These are phyloP conservation scores for Mirza zaza DNA, from an alignment of 2,113 vertebrate species.

Conservation along the genomic window DNA sequence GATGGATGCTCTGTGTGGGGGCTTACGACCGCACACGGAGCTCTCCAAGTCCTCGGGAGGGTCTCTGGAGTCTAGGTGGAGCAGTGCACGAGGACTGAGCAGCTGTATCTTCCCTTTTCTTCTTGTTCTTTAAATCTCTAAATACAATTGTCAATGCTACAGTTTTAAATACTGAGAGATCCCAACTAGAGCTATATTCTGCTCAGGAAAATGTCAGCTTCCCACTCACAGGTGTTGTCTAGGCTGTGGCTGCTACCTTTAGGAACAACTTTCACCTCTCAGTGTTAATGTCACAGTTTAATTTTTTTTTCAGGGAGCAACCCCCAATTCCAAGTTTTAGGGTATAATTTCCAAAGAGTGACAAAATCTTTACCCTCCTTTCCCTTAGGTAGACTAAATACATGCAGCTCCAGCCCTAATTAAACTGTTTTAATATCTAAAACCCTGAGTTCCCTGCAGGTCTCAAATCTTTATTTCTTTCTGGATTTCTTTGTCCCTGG, in stretches of 20 bases:
- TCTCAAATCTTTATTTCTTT: neutral
- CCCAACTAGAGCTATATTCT: neutral
- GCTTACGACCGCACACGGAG: neutral
- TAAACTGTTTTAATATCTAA: neutral
- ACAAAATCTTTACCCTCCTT: neutral
- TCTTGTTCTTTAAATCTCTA: neutral
- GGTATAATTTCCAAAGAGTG: neutral
- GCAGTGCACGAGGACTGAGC: rapidly evolving
- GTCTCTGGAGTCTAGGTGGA: neutral
- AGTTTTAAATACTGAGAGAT: neutral
- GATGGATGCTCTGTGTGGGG: neutral
- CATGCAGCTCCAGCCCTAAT: neutral
- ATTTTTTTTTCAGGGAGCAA: neutral
- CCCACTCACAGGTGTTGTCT: neutral
- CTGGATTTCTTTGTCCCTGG: neutral
- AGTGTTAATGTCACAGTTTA: neutral
- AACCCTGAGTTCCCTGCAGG: neutral
- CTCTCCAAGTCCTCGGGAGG: rapidly evolving
- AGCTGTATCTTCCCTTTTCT: neutral
- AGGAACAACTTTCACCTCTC: neutral
- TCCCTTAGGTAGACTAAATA: neutral
- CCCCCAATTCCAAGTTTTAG: neutral
- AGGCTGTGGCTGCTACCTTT: neutral
- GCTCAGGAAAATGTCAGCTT: neutral
- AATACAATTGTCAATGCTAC: neutral